Base-by-base conservation (phyloP, 2,888 invertebrate genomes). In the Brenthis hecate region DNA sequence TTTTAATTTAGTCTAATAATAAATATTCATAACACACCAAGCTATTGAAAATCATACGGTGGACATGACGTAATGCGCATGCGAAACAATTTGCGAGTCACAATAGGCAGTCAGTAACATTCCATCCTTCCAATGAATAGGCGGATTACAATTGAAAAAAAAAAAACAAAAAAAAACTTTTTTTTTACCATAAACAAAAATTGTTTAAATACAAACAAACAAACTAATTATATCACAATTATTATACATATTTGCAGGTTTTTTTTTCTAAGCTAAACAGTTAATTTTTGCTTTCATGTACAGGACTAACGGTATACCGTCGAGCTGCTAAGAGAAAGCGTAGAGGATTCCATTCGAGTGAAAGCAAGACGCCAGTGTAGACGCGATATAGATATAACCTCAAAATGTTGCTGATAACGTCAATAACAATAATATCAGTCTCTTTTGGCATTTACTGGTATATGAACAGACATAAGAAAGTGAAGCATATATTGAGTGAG, bases 391-490 rank as follows among this genome's bases (percentile, higher is more conserved):
- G 68, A 71, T 66, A 77, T 78, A 78, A 89, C 87, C 87, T 85
- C 80, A 80, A 85, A 84, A 75, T 86, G 70, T 68, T 76, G n/a
- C 54, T 64, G 78, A 85, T 85, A 86, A 81, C 83, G n/a, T 78
- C 83, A 56, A 75, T 85, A 56, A 54, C 68, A 60, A 63, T 72
- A 55, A 56, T 86, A 19, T 81, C 85, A 58, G 75, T 85, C 16
- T 86, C 85, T 11, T 84, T 84, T 13, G 84, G 85, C 6, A 73
- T 88, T 65, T 89, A 92, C 75, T 91, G 91, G 90, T 92, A 86
- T 78, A 81, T 93, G 56, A 92, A 93, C 78, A 89, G 94, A 58
- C 93, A 94, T 71, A 94, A 94, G 80, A 91, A 93, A 2, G 72
- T 94, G 13, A 91, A 88, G 75, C 81, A 93, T 75, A 86, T 94